phyloP scores from a whole-genome alignment of 2,888 invertebrate genomes.

The Dasysyrphus tricinctus region DNA sequence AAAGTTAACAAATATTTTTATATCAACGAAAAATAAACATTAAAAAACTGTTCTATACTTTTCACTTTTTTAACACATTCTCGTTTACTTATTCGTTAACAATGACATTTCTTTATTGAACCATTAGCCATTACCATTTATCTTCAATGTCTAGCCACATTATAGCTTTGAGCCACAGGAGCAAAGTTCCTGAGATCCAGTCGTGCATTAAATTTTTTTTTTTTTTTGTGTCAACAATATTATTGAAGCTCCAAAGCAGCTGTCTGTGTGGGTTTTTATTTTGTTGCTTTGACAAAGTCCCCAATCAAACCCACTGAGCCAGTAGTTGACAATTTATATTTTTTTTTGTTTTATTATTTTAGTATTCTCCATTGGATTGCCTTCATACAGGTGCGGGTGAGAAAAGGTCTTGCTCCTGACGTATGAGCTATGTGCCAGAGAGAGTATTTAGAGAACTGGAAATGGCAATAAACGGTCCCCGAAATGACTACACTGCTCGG shows the following conservation, averaged over 20 bases:
- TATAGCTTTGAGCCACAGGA: too few species aligned
- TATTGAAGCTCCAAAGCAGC: not conserved
- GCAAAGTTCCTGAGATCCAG: too few species aligned
- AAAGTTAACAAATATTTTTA: too few species aligned
- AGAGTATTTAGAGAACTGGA: constrained; percentile 53
- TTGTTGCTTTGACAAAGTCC: constrained; percentile 7
- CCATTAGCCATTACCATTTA: too few species aligned
- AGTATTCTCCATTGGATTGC: constrained; percentile 1
- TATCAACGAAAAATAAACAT: too few species aligned
- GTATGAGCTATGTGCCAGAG: constrained; percentile 34
- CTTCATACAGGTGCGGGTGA: constrained; percentile 33
- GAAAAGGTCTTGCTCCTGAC: constrained; percentile 12
- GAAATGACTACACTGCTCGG: constrained; percentile 57
- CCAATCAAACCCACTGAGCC: constrained; percentile 17
- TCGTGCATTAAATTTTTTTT: not conserved
- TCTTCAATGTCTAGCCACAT: too few species aligned
- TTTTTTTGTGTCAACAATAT: not conserved
- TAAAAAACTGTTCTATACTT: too few species aligned
- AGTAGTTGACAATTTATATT: constrained; percentile 6
- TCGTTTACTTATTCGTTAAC: too few species aligned
- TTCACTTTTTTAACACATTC: too few species aligned
- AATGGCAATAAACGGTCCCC: constrained; percentile 53
- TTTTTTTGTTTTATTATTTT: constrained; percentile 5
- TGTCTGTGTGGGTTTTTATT: not conserved
- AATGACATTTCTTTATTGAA: too few species aligned